phyloP scores from a whole-genome alignment of 1,140 invertebrate species.

The Mercenaria mercenaria region DNA sequence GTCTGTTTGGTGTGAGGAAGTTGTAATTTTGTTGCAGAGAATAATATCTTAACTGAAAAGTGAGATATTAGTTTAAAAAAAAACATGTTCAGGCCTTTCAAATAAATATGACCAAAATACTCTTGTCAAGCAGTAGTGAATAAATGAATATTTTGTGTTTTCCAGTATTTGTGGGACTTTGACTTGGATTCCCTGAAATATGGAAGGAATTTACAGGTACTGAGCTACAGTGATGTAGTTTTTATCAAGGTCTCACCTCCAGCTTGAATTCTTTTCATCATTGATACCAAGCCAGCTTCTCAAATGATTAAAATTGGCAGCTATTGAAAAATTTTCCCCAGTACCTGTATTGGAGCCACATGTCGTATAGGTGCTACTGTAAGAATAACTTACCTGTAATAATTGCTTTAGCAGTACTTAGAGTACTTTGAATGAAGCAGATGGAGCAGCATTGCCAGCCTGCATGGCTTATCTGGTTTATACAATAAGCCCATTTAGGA shows the following conservation, averaged over 20 bases:
- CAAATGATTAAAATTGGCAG: conserved; percentile 52
- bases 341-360: conserved; percentile 41
- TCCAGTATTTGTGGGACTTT: too few species aligned
- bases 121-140: too few species aligned
- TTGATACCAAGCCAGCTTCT: conserved; percentile 37
- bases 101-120: too few species aligned
- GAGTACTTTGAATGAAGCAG: neutral
- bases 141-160: too few species aligned
- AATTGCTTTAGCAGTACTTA: neutral
- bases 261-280: conserved; percentile 39
- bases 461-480: conserved; percentile 25
- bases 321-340: neutral
- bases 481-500: conserved; percentile 31
- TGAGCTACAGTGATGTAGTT: neutral
- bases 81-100: too few species aligned
- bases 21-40: too few species aligned
- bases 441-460: conserved; percentile 21
- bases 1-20: too few species aligned
- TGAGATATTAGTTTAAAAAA: too few species aligned
- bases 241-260: conserved; percentile 27
- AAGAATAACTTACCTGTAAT: conserved; percentile 28
- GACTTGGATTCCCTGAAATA: neutral
- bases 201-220: neutral
- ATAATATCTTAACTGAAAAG: too few species aligned
- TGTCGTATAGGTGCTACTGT: conserved; percentile 20